phyloP scores from a whole-genome alignment of 2,888 invertebrate species.

The Dione juno region DNA sequence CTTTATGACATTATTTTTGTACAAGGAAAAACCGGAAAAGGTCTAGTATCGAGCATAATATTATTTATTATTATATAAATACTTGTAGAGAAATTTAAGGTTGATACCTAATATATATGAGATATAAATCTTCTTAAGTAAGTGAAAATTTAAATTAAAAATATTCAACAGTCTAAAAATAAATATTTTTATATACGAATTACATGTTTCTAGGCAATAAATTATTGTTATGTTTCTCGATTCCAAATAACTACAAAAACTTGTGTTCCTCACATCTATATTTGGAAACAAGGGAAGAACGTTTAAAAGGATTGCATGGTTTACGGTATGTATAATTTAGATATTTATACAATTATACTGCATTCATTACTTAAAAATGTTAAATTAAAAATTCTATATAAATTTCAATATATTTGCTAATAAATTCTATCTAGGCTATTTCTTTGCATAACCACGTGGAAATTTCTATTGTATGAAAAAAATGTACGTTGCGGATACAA shows the following conservation, averaged over 20 bases:
- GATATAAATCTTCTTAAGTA: no score
- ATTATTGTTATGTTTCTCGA: conserved; percentile 52
- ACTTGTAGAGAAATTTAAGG: no score
- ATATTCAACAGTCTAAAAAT: no score
- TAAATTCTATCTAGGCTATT: no score
- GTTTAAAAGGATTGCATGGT: conserved; percentile 52
- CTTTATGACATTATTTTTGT: conserved; percentile 55
- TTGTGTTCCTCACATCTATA: conserved; percentile 40
- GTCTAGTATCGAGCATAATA: conserved; percentile 17
- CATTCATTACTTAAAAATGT: no score
- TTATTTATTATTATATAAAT: background rate
- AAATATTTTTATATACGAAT: no score
- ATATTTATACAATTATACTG: no score
- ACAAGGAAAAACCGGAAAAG: conserved; percentile 36
- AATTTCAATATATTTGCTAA: no score
- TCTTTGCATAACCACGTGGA: background rate
- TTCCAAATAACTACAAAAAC: conserved; percentile 50
- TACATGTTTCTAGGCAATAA: conserved; percentile 47
- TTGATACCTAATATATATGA: no score
- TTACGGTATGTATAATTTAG: conserved; percentile 50
- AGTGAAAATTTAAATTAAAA: no score
- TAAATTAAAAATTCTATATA: no score
- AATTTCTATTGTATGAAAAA: no score
- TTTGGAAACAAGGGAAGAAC: conserved; percentile 24
- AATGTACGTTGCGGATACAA: background rate